Evolutionary conservation across 2,113 vertebrate genomes (phyloP), one percentile per base, ranked within the genome.

Genomic region (Etheostoma cragini): DNA sequence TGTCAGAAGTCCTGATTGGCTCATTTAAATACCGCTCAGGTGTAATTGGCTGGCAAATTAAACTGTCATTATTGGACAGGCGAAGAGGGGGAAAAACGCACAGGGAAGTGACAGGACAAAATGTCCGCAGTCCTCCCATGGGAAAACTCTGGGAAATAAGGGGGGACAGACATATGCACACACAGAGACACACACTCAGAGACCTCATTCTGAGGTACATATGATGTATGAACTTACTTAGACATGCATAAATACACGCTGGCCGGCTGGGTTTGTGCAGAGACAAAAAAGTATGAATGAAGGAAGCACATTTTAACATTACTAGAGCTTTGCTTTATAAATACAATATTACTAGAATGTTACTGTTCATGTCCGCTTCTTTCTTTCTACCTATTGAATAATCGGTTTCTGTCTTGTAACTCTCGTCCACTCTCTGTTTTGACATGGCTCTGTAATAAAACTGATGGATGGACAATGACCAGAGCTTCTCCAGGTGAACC

Each of bases 1-100:
- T 94, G 92, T 94, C 93, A 93, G 66, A 78, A 35, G 74, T 92
- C 86, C 92, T 93, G 95, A 95, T 92, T 90, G 94, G 78, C 92
- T 94, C 93, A 96, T 97, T 97, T 98, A 97, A 97, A 95, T 97
- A 97, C 95, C 94, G 95, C 93, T 94, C 92, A 94, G 94, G 90
- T 95, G 94, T 96, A 95, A 97, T 97, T 96, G 96, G 94, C 94
- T 92, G 75, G 94, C 86, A 96, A 96, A 97, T 97, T 96, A 96
- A 96, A 95, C 94, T 96, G 95, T 95, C 95, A 95, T 96, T 94
- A 95, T 93, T 95, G 92, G 91, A 93, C 92, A 93, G 88, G 87
- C 76, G 49, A 88, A 78, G 85, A 85, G 72, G 90, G 90, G 53
- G 12, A 11, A 52, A 85, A 94, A 91, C 90, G 86, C 84, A 90